Base-by-base conservation (phyloP, 2,113 vertebrate species). In the Dinomys branickii region DNA sequence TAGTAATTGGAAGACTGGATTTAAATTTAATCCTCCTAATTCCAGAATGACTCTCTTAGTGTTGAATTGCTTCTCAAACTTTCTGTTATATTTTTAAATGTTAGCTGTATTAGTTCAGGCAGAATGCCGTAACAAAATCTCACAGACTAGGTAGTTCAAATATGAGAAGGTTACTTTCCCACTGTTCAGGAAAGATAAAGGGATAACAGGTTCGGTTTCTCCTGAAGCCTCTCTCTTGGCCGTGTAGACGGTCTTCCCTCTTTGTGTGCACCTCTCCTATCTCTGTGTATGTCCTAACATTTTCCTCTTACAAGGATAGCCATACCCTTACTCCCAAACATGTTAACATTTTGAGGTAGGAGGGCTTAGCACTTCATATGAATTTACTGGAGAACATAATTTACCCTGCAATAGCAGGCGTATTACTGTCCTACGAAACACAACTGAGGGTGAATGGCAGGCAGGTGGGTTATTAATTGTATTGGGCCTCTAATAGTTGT, bases 371-470 rank as follows among this genome's bases (percentile, higher is more conserved):
- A 59, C 67, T 77, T n/a, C 20, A 26, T 9, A 33, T 86, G 41
- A 54, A 77, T 77, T 82, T 90, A 4, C 7, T 5, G 20, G 35
- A 75, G 22, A 93, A n/a, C 22, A 54, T 24, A 86, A 52, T 38
- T 20, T 28, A 56, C 26, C 16, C 6, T 5, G 44, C 41, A 92
- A 26, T 1, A 61, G 30, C 81, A 97, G 78, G 96, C 86, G 4
- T 26, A 44, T 38, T 56, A 97, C 96, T 73, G 92, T 93, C 90
- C 89, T 88, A 97, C 89, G 94, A 83, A 97, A 96, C 89, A 85
- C 94, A 94, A 80, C 47, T 85, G 1, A 26, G 88, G 78, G 85
- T 85, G 87, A 80, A 95, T 10, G 8, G 35, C 11, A 24, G 41
- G 50, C 33, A 26, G 14, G 20, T 1, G 30, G 88, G 9, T 35